Conservation (phyloP, 2,888 invertebrate species). For the Cerceris ruficornis region DNA sequence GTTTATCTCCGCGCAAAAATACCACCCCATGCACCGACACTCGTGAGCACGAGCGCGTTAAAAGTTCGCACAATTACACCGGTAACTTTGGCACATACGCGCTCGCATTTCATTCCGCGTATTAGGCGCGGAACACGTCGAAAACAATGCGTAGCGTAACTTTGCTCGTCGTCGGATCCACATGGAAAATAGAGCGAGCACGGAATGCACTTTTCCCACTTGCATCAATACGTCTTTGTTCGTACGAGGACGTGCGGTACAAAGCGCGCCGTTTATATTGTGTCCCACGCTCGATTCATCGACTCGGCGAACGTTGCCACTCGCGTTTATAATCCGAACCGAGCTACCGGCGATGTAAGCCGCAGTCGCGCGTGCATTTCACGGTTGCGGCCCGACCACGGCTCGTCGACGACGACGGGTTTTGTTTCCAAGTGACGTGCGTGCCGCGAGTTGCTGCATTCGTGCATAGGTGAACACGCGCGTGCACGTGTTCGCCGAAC, state of each 20-base stretch:
- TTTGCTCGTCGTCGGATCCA: not conserved
- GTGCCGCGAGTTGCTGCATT: slow-evolving; percentile 23
- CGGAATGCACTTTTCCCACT: not conserved
- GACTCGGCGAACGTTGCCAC: slow-evolving; percentile 1
- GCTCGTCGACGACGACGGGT: slow-evolving; percentile 35
- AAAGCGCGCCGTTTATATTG: slow-evolving; percentile 32
- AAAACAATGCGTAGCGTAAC: too few relatives aligned
- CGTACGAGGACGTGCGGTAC: slow-evolving; percentile 2
- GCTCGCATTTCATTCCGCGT: too few relatives aligned
- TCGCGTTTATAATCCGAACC: slow-evolving; percentile 39
- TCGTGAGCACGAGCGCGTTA: too few relatives aligned
- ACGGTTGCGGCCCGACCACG: slow-evolving; percentile 27
- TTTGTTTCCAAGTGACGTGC: slow-evolving; percentile 49
- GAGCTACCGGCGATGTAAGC: slow-evolving; percentile 33
- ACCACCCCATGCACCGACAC: too few relatives aligned
- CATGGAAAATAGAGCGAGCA: not conserved
- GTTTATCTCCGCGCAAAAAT: too few relatives aligned
- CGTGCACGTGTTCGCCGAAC: not conserved
- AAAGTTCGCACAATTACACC: too few relatives aligned
- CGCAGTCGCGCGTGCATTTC: slow-evolving; percentile 36
- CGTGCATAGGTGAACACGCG: slow-evolving; percentile 12
- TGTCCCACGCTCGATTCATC: slow-evolving; percentile 46
- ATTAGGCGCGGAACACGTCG: too few relatives aligned
- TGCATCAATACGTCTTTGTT: slow-evolving; percentile 36
- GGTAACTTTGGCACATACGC: too few relatives aligned